phyloP scores from a whole-genome alignment of 1,140 invertebrate species.

The Sycobia sp. region DNA sequence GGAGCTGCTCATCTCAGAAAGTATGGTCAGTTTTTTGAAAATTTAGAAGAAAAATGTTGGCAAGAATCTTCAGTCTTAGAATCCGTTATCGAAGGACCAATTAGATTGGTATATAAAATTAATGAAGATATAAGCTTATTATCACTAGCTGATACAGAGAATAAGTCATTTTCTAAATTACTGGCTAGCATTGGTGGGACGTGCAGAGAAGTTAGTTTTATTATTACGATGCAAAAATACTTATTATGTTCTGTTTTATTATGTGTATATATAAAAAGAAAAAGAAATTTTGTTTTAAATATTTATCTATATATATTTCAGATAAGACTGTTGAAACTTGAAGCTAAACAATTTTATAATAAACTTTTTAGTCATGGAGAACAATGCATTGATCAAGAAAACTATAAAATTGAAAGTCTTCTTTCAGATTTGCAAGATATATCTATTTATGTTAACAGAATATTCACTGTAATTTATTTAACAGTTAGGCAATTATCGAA shows the following conservation, averaged over 20 bases:
- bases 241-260: neutral
- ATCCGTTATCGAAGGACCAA: conserved; percentile 62
- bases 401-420: conserved; percentile 46
- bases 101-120: conserved; percentile 65
- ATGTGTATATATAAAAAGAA: too few relatives aligned
- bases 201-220: conserved; percentile 67
- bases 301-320: conserved; percentile 12
- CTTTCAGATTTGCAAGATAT: conserved; percentile 53
- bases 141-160: conserved; percentile 79
- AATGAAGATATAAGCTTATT: conserved; percentile 71
- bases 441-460: conserved; percentile 60
- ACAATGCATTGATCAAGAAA: conserved; percentile 48
- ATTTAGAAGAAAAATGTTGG: conserved; percentile 61
- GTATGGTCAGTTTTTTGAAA: conserved; percentile 77
- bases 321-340: conserved; percentile 70
- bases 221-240: neutral
- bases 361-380: conserved; percentile 72
- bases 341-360: conserved; percentile 70
- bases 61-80: conserved; percentile 53
- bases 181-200: conserved; percentile 79
- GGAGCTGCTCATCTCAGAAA: conserved; percentile 69
- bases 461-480: conserved; percentile 48
- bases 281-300: neutral
- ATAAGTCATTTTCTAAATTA: conserved; percentile 81
- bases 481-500: conserved; percentile 52